phyloP scores from a whole-genome alignment of 1,140 invertebrate species.

The Aphaenogaster ashmeadi region DNA sequence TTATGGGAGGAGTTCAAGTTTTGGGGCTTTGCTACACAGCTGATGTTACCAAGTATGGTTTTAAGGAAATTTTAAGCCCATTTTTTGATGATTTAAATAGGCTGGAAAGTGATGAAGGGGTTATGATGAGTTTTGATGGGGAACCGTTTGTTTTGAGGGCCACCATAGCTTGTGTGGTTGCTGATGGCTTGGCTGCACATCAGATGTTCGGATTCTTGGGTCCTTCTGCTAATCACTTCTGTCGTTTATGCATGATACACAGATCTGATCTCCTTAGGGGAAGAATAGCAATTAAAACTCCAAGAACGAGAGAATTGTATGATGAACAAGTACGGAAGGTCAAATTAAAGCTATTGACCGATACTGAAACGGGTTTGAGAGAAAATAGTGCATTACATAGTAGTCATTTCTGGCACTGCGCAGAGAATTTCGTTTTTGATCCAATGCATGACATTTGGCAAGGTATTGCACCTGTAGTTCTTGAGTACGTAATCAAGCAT shows the following conservation, averaged over 20 bases:
- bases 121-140: constrained; percentile 1
- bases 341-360: not conserved
- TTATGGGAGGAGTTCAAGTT: not conserved
- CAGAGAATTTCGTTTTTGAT: not conserved
- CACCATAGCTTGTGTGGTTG: not conserved
- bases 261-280: not conserved
- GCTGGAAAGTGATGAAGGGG: not conserved
- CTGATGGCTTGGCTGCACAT: not conserved
- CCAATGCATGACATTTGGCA: constrained; percentile 1
- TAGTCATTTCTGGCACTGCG: not conserved
- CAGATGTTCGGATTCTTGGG: constrained; percentile 9
- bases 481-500: constrained; percentile 7
- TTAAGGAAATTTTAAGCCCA: not conserved
- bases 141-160: not conserved
- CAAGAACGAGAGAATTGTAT: constrained; percentile 1
- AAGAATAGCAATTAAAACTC: not conserved
- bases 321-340: not conserved
- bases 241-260: constrained; percentile 2
- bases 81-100: constrained; percentile 1
- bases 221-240: not conserved
- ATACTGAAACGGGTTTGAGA: not conserved
- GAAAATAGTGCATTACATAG: constrained; percentile 1
- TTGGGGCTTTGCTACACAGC: not conserved
- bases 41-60: not conserved
- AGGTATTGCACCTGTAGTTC: not conserved